phyloP scores from a whole-genome alignment of 2,888 invertebrate genomes.

The Dorcus hopei region DNA sequence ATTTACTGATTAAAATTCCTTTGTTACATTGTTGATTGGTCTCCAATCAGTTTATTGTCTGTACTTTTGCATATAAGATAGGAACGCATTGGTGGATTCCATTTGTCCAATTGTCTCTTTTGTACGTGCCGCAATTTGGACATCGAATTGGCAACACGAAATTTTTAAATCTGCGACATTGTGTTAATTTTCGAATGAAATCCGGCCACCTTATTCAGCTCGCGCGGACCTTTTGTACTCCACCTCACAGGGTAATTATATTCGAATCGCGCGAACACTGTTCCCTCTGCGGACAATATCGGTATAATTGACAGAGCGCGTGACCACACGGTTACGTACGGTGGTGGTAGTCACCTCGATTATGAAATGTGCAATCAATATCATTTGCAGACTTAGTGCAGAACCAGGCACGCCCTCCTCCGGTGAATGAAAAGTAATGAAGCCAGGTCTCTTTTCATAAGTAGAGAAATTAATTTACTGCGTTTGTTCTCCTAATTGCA shows the following conservation, averaged over 20 bases:
- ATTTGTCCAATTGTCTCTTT: not conserved
- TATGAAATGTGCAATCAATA: conserved; percentile 31
- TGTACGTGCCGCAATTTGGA: not conserved
- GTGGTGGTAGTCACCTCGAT: conserved; percentile 19
- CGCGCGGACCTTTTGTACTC: conserved; percentile 8
- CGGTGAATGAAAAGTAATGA: conserved; percentile 10
- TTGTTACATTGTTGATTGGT: too few relatives aligned
- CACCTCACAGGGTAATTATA: conserved; percentile 13
- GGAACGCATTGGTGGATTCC: too few relatives aligned
- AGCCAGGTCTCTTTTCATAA: conserved; percentile 12
- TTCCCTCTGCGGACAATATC: conserved; percentile 12
- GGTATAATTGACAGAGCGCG: conserved; percentile 11
- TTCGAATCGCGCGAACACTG: conserved; percentile 14
- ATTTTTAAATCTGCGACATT: not conserved
- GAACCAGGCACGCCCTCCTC: not conserved
- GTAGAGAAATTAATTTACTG: conserved; percentile 35
- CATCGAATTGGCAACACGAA: not conserved
- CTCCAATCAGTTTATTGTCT: too few relatives aligned
- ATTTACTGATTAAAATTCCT: too few relatives aligned
- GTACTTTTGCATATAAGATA: too few relatives aligned
- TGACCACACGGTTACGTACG: conserved; percentile 6
- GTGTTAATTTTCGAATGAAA: not conserved
- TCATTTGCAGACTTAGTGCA: conserved; percentile 14
- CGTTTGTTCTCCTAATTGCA: conserved; percentile 35
- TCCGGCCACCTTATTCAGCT: not conserved